phyloP scores from a whole-genome alignment of 1,140 invertebrate genomes.

The Megalonaias nervosa region DNA sequence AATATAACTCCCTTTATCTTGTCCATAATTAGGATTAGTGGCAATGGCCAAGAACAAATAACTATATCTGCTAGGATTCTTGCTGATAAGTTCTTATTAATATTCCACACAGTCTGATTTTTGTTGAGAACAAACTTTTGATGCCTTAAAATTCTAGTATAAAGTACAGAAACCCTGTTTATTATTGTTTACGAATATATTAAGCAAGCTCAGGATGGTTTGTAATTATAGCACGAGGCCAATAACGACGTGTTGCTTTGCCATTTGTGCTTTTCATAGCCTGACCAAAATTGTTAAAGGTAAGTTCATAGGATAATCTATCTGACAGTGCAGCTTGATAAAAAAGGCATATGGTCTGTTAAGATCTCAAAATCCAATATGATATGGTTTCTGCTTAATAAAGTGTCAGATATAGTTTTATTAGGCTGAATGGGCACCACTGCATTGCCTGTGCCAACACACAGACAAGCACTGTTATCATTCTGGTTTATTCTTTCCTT shows the following conservation, averaged over 20 bases:
- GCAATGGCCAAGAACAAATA: too few species aligned
- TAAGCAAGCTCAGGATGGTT: too few species aligned
- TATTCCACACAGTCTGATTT: too few species aligned
- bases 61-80: too few species aligned
- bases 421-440: neutral
- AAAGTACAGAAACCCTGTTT: too few species aligned
- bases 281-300: slow-evolving; percentile 30
- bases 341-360: slow-evolving; percentile 31
- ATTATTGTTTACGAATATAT: too few species aligned
- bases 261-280: slow-evolving; percentile 17
- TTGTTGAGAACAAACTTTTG: too few species aligned
- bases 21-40: too few species aligned
- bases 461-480: slow-evolving; percentile 11
- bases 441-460: slow-evolving; percentile 12
- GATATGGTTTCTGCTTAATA: slow-evolving; percentile 19
- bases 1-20: too few species aligned
- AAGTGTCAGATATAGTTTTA: slow-evolving; percentile 7
- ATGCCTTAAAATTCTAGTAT: too few species aligned
- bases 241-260: neutral
- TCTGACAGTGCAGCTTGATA: slow-evolving; percentile 13
- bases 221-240: too few species aligned
- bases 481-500: slow-evolving; percentile 21
- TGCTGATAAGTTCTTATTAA: too few species aligned
- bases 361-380: slow-evolving; percentile 34
- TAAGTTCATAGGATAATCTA: neutral